Evolutionary conservation across 2,888 invertebrate species (phyloP), one percentile per base, ranked within the genome.

Genomic region (Eledona agricola): DNA sequence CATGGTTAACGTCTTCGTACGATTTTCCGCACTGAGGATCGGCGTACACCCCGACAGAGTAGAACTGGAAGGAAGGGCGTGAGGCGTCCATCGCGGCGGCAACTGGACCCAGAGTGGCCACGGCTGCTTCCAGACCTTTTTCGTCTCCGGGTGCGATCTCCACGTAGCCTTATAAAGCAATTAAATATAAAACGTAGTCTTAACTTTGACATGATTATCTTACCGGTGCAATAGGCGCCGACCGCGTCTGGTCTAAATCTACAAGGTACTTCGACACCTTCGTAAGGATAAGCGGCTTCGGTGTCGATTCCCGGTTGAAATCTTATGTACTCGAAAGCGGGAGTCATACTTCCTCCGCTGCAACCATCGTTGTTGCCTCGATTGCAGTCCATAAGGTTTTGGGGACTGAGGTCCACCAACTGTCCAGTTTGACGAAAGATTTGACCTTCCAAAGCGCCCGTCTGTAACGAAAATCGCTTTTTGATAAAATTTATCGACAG

Each of bases 21-120:
- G 77, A 67, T 1, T 80, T 64, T 60, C 84, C 83, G 77, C 94
- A 94, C 22, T 82, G 73, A 29, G 83, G 82, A 62, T 92, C 91
- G 70, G 81, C 82, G 78, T 92, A 94, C 42, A 94, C 83, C 29
- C 90, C 90, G 61, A 80, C 77, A 4, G 81, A 81, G 77, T 93
- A 93, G 72, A 89, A 86, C 77, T 93, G 91, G 84, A 93, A 92
- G 59, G 77, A 76, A 1, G 6, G 9, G 1, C 3, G 5, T 4
- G 50, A 54, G 51, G 93, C 93, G 79, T 95, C 93, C 70, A 94
- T 91, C 66, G 91, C 93, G 35, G 93, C 87, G 9, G 91, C 83
- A 23, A 93, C 80, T 5, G 94, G 94, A 1, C 94, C 94, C 57
- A 88, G 75, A 0, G 88, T 87, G 47, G 91, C 92, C 40, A 92